Evolutionary conservation across 2,888 invertebrate species (phyloP).

Genomic region (Cephus sareptanus): DNA sequence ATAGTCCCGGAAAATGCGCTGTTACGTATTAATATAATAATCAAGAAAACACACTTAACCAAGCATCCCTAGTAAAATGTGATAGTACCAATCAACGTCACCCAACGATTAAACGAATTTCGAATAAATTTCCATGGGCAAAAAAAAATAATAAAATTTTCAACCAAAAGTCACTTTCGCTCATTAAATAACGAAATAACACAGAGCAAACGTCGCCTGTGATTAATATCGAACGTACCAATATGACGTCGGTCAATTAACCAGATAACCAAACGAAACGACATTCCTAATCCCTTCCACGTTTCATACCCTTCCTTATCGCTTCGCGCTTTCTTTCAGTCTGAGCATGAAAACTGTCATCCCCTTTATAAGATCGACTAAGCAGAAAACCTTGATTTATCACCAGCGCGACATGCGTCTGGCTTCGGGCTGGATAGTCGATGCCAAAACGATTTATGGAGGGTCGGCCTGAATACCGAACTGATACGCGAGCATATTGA

Average conservation of each 20-base stretch:
- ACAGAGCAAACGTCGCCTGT: neutral
- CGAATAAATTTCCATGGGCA: neutral
- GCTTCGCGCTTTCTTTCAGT: neutral
- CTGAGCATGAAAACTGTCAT: neutral
- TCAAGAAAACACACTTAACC: neutral
- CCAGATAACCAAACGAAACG: neutral
- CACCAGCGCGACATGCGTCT: neutral
- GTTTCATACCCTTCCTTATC: neutral
- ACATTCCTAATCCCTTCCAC: neutral
- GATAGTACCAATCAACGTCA: neutral
- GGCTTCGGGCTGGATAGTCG: neutral
- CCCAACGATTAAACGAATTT: neutral
- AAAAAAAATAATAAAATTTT: neutral
- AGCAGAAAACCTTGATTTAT: neutral
- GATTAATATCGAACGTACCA: neutral
- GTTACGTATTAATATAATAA: conserved; percentile 14
- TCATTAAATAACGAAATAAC: neutral
- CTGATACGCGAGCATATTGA: neutral
- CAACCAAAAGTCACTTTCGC: neutral
- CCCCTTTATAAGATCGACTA: neutral
- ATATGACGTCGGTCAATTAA: neutral
- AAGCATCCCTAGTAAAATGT: neutral
- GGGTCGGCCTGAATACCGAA: conserved; percentile 2
- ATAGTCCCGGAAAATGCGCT: neutral
- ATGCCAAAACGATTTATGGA: neutral